Conservation (phyloP, 2,888 invertebrate genomes). For the Periphyllus acericola region DNA sequence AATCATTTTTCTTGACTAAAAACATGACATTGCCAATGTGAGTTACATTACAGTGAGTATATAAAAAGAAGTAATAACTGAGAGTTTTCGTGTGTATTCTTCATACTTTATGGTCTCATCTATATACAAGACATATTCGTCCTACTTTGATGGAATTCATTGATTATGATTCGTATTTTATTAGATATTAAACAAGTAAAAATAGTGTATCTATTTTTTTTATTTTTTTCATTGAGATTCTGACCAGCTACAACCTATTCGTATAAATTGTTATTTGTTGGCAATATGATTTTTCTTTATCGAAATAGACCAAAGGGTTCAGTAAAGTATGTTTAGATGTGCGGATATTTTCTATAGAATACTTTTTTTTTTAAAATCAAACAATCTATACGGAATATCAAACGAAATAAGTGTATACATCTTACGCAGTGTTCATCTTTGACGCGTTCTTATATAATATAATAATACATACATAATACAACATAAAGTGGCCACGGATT, state of each 20-base stretch:
- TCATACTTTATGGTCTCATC: background rate
- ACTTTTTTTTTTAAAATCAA: background rate
- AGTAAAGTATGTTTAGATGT: background rate
- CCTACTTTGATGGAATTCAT: background rate
- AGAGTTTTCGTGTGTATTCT: background rate
- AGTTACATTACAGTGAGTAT: background rate
- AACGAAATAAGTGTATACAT: background rate
- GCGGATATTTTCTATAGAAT: background rate
- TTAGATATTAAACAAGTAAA: background rate
- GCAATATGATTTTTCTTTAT: background rate
- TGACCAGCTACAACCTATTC: background rate
- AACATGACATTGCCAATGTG: background rate
- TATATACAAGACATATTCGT: background rate
- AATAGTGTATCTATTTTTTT: background rate
- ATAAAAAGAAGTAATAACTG: background rate
- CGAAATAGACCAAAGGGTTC: background rate
- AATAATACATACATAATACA: background rate
- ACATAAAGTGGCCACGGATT: background rate
- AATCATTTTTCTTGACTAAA: background rate
- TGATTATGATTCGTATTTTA: background rate
- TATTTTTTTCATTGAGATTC: background rate
- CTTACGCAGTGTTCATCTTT: background rate
- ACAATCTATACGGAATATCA: background rate
- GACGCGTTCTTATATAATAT: background rate
- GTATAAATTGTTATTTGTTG: background rate